These are phyloP conservation scores for Allacma fusca DNA, from an alignment of 2,888 invertebrate genomes.

Conservation along the genomic window DNA sequence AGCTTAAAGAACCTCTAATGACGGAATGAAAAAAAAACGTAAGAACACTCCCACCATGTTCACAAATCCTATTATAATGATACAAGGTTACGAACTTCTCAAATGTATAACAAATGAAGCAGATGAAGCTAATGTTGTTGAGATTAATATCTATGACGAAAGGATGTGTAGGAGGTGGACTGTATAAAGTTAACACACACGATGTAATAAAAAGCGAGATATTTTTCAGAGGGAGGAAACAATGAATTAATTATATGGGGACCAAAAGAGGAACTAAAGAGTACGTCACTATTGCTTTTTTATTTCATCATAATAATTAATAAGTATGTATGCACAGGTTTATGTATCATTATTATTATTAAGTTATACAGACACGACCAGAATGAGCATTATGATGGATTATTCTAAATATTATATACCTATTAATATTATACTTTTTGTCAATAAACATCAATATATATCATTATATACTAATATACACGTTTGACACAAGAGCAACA, in stretches of 20 bases:
- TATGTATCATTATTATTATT: slow-evolving; percentile 9
- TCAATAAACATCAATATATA: slow-evolving; percentile 40
- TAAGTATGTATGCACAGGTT: slow-evolving; percentile 20
- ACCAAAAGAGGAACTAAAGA: slow-evolving; percentile 13
- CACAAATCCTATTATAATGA: no score
- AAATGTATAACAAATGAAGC: no score
- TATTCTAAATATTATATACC: slow-evolving; percentile 2
- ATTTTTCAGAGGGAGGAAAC: no score
- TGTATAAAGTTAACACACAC: no score
- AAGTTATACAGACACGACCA: slow-evolving; percentile 35
- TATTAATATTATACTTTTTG: slow-evolving; percentile 6
- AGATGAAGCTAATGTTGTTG: no score
- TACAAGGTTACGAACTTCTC: no score
- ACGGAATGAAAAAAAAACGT: no score
- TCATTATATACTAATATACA: slow-evolving; percentile 28
- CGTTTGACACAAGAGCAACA: slow-evolving; percentile 37
- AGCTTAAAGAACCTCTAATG: no score
- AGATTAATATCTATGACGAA: no score
- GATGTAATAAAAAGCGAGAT: no score
- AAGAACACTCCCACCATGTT: no score
- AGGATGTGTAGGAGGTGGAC: no score
- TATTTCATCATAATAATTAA: slow-evolving; percentile 28
- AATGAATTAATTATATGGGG: background rate
- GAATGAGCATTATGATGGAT: slow-evolving; percentile 38
- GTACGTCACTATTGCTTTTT: slow-evolving; percentile 38